phyloP scores from a whole-genome alignment of 2,797 vertebrate species.

The Echiichthys vipera region DNA sequence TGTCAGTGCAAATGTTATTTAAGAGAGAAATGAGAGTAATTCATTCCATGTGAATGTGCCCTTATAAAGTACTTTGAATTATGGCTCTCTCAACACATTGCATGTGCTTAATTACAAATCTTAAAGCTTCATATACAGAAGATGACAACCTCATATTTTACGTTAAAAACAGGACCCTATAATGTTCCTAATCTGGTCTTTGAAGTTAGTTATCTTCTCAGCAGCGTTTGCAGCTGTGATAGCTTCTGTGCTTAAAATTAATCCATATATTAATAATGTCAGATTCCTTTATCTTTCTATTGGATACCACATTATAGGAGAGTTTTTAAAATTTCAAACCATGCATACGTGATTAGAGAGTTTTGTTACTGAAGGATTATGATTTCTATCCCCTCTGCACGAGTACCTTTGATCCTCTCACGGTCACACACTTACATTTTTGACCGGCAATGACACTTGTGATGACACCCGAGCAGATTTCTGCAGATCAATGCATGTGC shows the following conservation, averaged over 20 bases:
- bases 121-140: conserved; percentile 16
- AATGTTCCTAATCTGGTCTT: conserved; percentile 49
- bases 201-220: conserved; percentile 67
- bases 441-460: conserved; percentile 15
- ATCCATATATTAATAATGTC: conserved; percentile 74
- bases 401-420: conserved; percentile 61
- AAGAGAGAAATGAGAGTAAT: conserved; percentile 8
- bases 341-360: conserved; percentile 62
- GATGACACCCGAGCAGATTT: neutral
- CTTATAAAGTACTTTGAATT: conserved; percentile 17
- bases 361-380: conserved; percentile 68
- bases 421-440: conserved; percentile 11
- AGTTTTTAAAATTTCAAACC: conserved; percentile 69
- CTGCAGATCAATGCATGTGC: conserved; percentile 25
- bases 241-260: conserved; percentile 63
- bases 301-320: conserved; percentile 45
- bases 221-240: conserved; percentile 51
- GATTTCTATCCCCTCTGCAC: conserved; percentile 40
- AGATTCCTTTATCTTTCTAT: conserved; percentile 50
- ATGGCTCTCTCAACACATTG: conserved; percentile 10
- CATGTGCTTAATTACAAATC: conserved; percentile 31
- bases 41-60: conserved; percentile 17
- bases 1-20: conserved; percentile 42
- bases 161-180: conserved; percentile 38
- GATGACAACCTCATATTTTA: conserved; percentile 14